A percentile compares a stretch with the other conserved stretches of the same genome.
Conservation (phyloP, 2,113 vertebrate species). For the Anarhynchus alexandrinus region DNA sequence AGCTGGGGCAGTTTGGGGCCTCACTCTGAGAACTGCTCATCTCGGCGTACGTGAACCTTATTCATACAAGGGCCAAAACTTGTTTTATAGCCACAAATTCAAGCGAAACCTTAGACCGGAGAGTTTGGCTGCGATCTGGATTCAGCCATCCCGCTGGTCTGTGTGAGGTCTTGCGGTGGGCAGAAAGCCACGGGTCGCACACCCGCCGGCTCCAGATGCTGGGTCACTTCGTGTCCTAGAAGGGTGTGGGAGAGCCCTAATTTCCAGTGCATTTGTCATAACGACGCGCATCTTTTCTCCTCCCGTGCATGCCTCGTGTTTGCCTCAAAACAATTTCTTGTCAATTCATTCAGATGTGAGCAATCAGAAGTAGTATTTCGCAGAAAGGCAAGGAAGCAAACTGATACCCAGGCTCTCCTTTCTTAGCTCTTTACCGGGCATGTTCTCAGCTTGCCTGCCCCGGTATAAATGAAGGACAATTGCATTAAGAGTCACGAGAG, state of each 20-base stretch:
- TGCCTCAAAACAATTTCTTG: not conserved
- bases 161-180: not conserved
- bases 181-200: not conserved
- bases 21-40: not conserved
- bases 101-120: not conserved
- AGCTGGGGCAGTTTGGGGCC: not conserved
- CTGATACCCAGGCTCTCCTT: not conserved
- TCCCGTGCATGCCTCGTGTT: not conserved
- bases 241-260: not conserved
- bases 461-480: not conserved
- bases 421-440: not conserved
- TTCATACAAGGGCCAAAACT: not conserved
- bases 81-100: not conserved
- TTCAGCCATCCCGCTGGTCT: not conserved
- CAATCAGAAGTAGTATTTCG: not conserved
- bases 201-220: not conserved
- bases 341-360: not conserved
- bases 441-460: not conserved
- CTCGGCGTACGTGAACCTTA: accelerated
- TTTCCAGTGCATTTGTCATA: not conserved
- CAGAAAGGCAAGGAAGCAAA: not conserved
- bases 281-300: accelerated
- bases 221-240: not conserved
- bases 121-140: not conserved
- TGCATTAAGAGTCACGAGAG: not conserved